These are phyloP conservation scores for Naso thynnoides DNA, from an alignment of 2,797 vertebrate species.

Conservation along the genomic window DNA sequence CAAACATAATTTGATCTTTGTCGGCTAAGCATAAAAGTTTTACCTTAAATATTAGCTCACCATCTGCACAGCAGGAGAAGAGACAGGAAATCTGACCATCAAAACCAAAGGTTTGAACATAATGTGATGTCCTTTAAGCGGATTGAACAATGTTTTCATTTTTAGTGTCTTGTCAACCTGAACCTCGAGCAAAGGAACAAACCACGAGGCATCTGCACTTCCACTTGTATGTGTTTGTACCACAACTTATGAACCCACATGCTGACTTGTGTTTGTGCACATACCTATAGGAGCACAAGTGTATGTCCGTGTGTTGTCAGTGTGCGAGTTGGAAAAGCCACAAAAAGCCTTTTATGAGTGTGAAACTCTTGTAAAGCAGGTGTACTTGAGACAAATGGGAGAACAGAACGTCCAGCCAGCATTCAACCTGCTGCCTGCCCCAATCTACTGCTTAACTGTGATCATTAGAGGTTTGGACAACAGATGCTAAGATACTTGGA, in stretches of 20 bases:
- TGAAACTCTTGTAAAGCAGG: conserved; percentile 78
- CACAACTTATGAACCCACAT: background rate
- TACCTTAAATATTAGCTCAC: conserved; percentile 18
- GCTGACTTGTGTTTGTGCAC: background rate
- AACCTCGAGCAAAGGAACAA: conserved; percentile 11
- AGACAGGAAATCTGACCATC: conserved; percentile 28
- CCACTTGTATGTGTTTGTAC: background rate
- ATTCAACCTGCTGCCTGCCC: conserved; percentile 32
- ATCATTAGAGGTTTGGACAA: conserved; percentile 72
- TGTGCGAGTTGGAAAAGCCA: conserved; percentile 51
- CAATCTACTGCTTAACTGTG: conserved; percentile 18
- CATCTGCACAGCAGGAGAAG: conserved; percentile 54
- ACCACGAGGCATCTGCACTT: conserved; percentile 8
- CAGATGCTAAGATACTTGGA: conserved; percentile 69
- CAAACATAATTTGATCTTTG: conserved; percentile 49
- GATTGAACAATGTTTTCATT: conserved; percentile 29
- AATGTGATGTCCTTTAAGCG: conserved; percentile 18
- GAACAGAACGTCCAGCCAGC: conserved; percentile 49
- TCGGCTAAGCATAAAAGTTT: conserved; percentile 57
- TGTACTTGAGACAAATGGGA: conserved; percentile 74
- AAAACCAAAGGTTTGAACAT: conserved; percentile 39
- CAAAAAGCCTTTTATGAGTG: conserved; percentile 74
- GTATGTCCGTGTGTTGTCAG: conserved; percentile 27
- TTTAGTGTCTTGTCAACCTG: conserved; percentile 29
- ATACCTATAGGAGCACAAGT: conserved; percentile 1